Percentiles rank a stretch among this genome's conserved stretches.
phyloP scores from a whole-genome alignment of 2,888 invertebrate genomes.

The Uropetala carovei region DNA sequence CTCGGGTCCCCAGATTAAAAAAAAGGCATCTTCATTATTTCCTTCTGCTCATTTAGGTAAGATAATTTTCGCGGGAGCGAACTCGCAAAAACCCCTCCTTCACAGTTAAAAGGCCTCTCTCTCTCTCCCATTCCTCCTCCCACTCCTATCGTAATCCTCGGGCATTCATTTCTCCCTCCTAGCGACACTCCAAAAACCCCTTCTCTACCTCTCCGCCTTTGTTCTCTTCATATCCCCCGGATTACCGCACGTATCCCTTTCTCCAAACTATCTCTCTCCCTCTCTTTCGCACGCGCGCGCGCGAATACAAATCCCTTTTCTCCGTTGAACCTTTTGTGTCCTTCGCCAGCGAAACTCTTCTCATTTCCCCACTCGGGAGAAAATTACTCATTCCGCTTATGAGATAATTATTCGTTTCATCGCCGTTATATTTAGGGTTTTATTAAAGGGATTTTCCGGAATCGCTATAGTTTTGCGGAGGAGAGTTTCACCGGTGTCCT shows the following conservation, averaged over 20 bases:
- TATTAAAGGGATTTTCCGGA: too few relatives aligned
- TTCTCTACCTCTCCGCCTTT: neutral
- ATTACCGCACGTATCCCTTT: neutral
- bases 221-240: neutral
- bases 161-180: neutral
- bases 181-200: neutral
- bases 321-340: neutral
- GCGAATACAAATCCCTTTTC: neutral
- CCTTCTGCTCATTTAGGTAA: neutral
- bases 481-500: too few relatives aligned
- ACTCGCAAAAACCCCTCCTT: neutral
- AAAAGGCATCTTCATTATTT: too few relatives aligned
- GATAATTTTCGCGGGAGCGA: neutral
- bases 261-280: neutral
- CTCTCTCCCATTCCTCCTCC: too few relatives aligned
- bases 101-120: neutral
- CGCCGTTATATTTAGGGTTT: neutral
- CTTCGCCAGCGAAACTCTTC: neutral
- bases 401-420: neutral
- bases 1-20: too few relatives aligned
- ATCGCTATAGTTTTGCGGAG: too few relatives aligned
- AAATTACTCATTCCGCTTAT: slow-evolving; percentile 8
- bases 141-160: neutral
- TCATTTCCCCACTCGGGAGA: neutral
- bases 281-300: too few relatives aligned